Evolutionary conservation across 2,797 vertebrate genomes (phyloP).

Genomic region (Gymnocypris eckloni): DNA sequence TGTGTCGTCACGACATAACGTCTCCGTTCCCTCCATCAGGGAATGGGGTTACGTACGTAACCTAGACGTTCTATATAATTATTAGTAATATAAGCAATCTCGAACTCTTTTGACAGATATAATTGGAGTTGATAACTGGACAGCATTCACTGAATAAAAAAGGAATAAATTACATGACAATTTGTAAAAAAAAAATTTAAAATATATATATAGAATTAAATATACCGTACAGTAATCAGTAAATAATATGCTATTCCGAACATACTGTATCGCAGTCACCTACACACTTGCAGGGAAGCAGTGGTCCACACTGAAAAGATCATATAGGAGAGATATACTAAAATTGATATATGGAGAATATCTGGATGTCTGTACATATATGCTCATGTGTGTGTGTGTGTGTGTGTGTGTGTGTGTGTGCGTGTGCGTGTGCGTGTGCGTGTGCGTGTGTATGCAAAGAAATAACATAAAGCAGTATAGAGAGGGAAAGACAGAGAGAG

Average conservation of each 20-base stretch:
- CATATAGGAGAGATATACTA: constrained; percentile 25
- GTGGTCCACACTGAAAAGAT: constrained; percentile 1
- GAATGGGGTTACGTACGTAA: too few species aligned
- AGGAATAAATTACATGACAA: neutral
- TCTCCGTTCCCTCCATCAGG: too few species aligned
- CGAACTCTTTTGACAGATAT: neutral
- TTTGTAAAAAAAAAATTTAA: neutral
- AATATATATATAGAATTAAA: neutral
- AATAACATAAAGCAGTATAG: neutral
- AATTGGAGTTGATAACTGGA: neutral
- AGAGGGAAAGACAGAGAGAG: constrained; percentile 8
- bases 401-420: neutral
- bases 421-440: neutral
- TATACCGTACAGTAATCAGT: neutral
- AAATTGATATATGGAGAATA: constrained; percentile 24
- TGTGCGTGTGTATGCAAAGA: constrained; percentile 22
- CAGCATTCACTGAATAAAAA: neutral
- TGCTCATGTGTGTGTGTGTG: constrained; percentile 10
- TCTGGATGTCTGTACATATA: constrained; percentile 13
- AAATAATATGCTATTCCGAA: neutral
- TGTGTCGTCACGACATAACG: too few species aligned
- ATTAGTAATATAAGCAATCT: neutral
- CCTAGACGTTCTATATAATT: neutral
- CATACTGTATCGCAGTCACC: constrained; percentile 14
- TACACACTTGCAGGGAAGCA: constrained; percentile 33